Evolutionary conservation across 1,140 invertebrate species (phyloP).

Genomic region (Wiebesia pumilae): DNA sequence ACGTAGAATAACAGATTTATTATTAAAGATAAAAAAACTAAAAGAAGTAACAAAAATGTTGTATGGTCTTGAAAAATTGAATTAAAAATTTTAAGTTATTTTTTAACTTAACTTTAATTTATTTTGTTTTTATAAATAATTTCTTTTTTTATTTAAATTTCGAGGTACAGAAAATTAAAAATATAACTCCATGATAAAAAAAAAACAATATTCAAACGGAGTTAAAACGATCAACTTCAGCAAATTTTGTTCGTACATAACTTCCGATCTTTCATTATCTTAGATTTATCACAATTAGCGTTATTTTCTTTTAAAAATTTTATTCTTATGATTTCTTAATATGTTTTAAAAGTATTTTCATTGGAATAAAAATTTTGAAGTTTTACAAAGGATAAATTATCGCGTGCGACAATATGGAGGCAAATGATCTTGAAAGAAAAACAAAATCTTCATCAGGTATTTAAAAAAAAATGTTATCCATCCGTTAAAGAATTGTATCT

Average conservation of each 20-base stretch:
- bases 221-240: conserved; percentile 13
- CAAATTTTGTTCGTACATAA: background rate
- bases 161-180: background rate
- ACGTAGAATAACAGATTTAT: background rate
- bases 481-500: background rate
- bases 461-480: background rate
- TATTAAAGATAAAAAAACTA: too few relatives aligned
- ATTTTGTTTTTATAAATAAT: background rate
- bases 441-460: conserved; percentile 24
- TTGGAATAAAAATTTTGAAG: conserved; percentile 29
- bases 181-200: background rate
- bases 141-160: background rate
- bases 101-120: too few relatives aligned
- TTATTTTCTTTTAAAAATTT: conserved; percentile 12
- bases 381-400: conserved; percentile 35
- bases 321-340: background rate
- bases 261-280: background rate
- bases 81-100: too few relatives aligned
- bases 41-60: too few relatives aligned
- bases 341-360: background rate
- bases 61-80: too few relatives aligned
- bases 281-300: background rate
- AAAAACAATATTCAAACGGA: conserved; percentile 2
- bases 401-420: background rate
- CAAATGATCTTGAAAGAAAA: background rate